These are phyloP conservation scores for Drosophila teissieri DNA, from an alignment of 1,140 invertebrate species.

Conservation along the genomic window DNA sequence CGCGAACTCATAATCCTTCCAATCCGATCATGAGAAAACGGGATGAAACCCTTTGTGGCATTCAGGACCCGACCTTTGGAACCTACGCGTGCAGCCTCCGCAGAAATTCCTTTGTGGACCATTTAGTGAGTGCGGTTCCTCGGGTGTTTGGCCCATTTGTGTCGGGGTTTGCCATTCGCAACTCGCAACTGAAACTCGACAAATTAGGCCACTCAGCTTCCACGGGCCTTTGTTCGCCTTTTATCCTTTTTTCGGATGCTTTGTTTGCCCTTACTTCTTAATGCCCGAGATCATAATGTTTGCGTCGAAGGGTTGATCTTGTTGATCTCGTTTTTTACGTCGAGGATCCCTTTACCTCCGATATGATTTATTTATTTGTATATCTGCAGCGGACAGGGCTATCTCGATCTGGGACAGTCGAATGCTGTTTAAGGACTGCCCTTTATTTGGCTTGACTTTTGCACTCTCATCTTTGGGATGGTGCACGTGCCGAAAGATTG, in stretches of 20 bases:
- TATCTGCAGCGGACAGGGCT: slow-evolving; percentile 31
- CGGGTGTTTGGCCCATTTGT: slow-evolving; percentile 75
- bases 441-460: slow-evolving; percentile 76
- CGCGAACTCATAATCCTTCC: slow-evolving; percentile 73
- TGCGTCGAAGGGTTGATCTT: slow-evolving; percentile 76
- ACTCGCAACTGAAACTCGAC: slow-evolving; percentile 53
- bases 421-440: slow-evolving; percentile 52
- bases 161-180: slow-evolving; percentile 49
- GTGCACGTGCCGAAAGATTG: slow-evolving; percentile 59
- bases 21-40: slow-evolving; percentile 68
- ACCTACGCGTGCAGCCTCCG: slow-evolving; percentile 61
- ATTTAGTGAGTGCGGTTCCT: slow-evolving; percentile 77
- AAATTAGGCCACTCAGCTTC: slow-evolving; percentile 79
- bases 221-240: slow-evolving; percentile 61
- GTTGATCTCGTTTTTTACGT: slow-evolving; percentile 59
- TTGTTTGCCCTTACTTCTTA: slow-evolving; percentile 63
- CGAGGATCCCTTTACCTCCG: slow-evolving; percentile 21
- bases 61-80: slow-evolving; percentile 21
- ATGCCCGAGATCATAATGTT: slow-evolving; percentile 79
- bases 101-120: slow-evolving; percentile 52
- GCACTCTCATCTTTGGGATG: slow-evolving; percentile 66
- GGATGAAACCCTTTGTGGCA: slow-evolving; percentile 38
- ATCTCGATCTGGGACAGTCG: slow-evolving; percentile 67
- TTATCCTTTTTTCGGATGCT: slow-evolving; percentile 54
- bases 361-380: slow-evolving; percentile 63